Base-by-base conservation (phyloP, 2,797 vertebrate species). In the Sphenodon punctatus region DNA sequence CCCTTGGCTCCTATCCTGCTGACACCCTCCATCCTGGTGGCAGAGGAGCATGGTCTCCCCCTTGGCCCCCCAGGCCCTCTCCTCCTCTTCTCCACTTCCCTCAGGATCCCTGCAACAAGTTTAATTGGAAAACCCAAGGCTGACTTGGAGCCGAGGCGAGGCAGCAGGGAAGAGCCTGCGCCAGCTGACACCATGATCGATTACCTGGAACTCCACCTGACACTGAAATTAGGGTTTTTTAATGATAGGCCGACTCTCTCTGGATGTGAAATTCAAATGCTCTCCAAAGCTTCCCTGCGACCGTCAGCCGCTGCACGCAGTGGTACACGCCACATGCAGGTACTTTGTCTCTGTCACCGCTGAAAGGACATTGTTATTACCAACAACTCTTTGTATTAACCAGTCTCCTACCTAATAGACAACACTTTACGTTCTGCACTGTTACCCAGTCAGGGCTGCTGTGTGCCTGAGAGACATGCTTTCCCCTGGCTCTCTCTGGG, bases 281-380 rank as follows among this genome's bases (percentile, higher is more conserved):
- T 97, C 97, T 97, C 96, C 95, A 96, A 96, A 97, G 97, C 96
- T 96, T 97, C 97, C 97, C 96, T 96, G 95, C 93, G 96, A 97
- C 96, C 97, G 94, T 97, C 97, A 97, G 95, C 97, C 88, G 95
- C 97, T 96, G 96, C 95, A 92, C 86, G 94, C 95, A 95, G 95
- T 96, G 95, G 96, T 97, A 97, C 95, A 96, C 96, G 96, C 97
- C 96, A 95, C 97, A 97, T 92, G 96, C 97, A 97, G 96, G 96
- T 97, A 97, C 97, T 98, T 97, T 97, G 97, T 98, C 97, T 98
- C 97, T 97, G 97, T 98, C 97, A 98, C 93, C 86, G 88, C 94
- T 95, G 96, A 97, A 96, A 97, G 97, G 97, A 97, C 97, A 97
- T 97, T 97, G 97, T 97, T 97, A 97, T 98, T 97, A 97, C 96